A percentile compares a stretch with the other conserved stretches of the same genome.
Conservation (phyloP, 2,888 invertebrate genomes). For the Macaria notata region DNA sequence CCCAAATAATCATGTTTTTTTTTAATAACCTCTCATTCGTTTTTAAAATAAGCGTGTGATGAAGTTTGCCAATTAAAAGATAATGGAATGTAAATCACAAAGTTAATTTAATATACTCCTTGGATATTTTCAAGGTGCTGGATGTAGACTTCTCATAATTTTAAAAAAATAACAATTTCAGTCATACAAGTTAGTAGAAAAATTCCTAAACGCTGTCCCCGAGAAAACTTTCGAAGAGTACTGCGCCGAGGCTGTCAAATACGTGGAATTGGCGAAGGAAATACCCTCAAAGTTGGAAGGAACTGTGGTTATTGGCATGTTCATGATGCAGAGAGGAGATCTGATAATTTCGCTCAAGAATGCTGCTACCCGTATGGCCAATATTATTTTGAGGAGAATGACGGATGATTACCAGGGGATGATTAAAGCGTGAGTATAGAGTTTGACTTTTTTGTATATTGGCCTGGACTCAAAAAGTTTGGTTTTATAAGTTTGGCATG, state of each 20-base stretch:
- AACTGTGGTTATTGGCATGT: slow-evolving; percentile 90
- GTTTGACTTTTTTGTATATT: not conserved
- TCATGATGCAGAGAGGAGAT: slow-evolving; percentile 91
- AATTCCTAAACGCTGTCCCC: slow-evolving; percentile 85
- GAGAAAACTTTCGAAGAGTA: slow-evolving; percentile 85
- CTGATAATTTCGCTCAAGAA: slow-evolving; percentile 87
- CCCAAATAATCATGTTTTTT: too few relatives aligned
- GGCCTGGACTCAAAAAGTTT: too few relatives aligned
- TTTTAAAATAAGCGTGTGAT: not conserved
- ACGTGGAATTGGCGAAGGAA: slow-evolving; percentile 82
- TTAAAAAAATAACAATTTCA: slow-evolving; percentile 38
- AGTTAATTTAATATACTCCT: too few relatives aligned
- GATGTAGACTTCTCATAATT: too few relatives aligned
- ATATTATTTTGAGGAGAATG: slow-evolving; percentile 87
- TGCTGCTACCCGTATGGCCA: slow-evolving; percentile 86
- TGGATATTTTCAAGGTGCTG: too few relatives aligned
- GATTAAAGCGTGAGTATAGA: slow-evolving; percentile 86
- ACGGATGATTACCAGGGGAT: slow-evolving; percentile 90
- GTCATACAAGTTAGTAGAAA: slow-evolving; percentile 84
- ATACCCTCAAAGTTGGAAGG: slow-evolving; percentile 84
- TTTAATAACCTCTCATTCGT: not conserved
- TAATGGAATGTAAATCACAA: too few relatives aligned
- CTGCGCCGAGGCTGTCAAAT: slow-evolving; percentile 82
- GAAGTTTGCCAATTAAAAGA: not conserved
- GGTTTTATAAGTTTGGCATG: too few relatives aligned